Conservation (phyloP, 2,797 vertebrate genomes). For the Rhinophrynus dorsalis region DNA sequence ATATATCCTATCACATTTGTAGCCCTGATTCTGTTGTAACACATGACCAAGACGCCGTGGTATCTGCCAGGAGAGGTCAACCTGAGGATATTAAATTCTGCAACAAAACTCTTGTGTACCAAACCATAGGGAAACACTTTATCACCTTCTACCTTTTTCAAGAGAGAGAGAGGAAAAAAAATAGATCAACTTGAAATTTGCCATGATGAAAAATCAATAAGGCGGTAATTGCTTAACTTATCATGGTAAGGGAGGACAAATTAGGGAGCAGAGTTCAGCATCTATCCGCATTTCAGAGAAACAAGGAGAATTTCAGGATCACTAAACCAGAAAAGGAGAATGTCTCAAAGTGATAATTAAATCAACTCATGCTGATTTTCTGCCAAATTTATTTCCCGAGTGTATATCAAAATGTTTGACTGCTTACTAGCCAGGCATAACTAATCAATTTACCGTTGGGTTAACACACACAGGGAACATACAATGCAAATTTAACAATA, state of each 20-base stretch:
- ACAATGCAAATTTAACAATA: slow-evolving; percentile 57
- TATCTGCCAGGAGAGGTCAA: slow-evolving; percentile 84
- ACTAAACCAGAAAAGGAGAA: slow-evolving; percentile 74
- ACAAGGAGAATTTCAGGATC: slow-evolving; percentile 71
- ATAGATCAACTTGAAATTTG: slow-evolving; percentile 88
- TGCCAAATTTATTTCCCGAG: slow-evolving; percentile 98
- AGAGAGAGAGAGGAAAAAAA: slow-evolving; percentile 49
- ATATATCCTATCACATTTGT: slow-evolving; percentile 75
- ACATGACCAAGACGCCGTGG: slow-evolving; percentile 74
- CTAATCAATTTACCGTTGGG: slow-evolving; percentile 76
- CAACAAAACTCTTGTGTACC: slow-evolving; percentile 71
- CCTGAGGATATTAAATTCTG: slow-evolving; percentile 82
- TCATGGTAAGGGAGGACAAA: slow-evolving; percentile 83
- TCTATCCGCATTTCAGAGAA: slow-evolving; percentile 74
- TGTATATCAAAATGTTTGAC: slow-evolving; percentile 83
- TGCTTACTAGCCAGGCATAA: slow-evolving; percentile 86
- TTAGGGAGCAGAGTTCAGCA: slow-evolving; percentile 79
- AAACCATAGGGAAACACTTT: slow-evolving; percentile 80
- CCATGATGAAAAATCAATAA: slow-evolving; percentile 98
- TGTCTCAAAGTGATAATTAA: slow-evolving; percentile 96
- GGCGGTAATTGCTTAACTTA: slow-evolving; percentile 96
- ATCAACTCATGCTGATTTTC: slow-evolving; percentile 97
- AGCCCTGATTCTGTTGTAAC: slow-evolving; percentile 73
- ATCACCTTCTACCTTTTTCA: slow-evolving; percentile 80
- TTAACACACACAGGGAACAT: slow-evolving; percentile 59